A percentile compares a stretch with the other conserved stretches of the same genome.
These are phyloP conservation scores for Brachypterus glaber DNA, from an alignment of 2,888 invertebrate genomes.

Conservation along the genomic window DNA sequence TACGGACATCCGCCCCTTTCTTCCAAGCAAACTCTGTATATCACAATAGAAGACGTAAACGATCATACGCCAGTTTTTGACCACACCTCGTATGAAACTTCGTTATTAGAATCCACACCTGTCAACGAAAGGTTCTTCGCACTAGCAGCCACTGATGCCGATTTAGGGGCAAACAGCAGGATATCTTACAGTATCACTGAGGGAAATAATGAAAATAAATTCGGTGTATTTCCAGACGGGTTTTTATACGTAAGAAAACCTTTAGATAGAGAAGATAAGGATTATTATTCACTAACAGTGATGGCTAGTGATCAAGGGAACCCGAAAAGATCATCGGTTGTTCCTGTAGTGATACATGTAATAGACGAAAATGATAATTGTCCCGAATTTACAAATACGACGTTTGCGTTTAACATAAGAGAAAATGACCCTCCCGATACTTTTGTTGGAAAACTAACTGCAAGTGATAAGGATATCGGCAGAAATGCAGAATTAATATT, in stretches of 20 bases:
- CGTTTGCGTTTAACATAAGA: slow-evolving; percentile 81
- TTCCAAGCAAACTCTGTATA: slow-evolving; percentile 62
- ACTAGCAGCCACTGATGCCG: slow-evolving; percentile 80
- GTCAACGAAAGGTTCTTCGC: slow-evolving; percentile 88
- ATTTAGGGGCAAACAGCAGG: slow-evolving; percentile 70
- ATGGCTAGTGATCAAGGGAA: slow-evolving; percentile 72
- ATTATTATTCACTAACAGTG: slow-evolving; percentile 84
- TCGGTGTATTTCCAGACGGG: slow-evolving; percentile 94
- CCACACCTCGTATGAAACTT: slow-evolving; percentile 86
- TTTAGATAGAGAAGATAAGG: slow-evolving; percentile 81
- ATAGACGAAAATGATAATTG: slow-evolving; percentile 95
- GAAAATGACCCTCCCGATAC: slow-evolving; percentile 84
- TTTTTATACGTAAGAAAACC: slow-evolving; percentile 77
- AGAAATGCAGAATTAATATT: slow-evolving; percentile 85
- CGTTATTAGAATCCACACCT: slow-evolving; percentile 78
- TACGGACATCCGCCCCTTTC: slow-evolving; percentile 66
- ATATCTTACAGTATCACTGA: slow-evolving; percentile 75
- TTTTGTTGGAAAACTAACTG: slow-evolving; percentile 85
- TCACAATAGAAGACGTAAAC: slow-evolving; percentile 79
- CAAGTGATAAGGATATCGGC: slow-evolving; percentile 83
- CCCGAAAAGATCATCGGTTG: slow-evolving; percentile 71
- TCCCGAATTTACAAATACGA: slow-evolving; percentile 83
- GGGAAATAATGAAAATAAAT: slow-evolving; percentile 77
- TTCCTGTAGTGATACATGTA: slow-evolving; percentile 85
- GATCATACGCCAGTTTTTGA: slow-evolving; percentile 93